A percentile compares a stretch with the other conserved stretches of the same genome.
These are phyloP conservation scores for Phortica magna DNA, from an alignment of 2,888 invertebrate species.

Conservation along the genomic window DNA sequence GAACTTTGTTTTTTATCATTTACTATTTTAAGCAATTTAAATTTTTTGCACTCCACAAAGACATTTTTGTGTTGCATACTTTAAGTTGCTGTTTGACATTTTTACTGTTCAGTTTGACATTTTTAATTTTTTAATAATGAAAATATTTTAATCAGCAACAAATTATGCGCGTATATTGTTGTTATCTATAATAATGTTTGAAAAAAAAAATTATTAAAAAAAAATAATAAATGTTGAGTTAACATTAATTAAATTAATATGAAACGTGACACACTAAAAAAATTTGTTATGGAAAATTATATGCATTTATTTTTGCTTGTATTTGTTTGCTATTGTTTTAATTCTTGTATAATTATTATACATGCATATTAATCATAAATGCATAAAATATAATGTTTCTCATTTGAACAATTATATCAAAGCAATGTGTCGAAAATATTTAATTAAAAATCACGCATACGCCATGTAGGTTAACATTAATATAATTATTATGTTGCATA, in stretches of 20 bases:
- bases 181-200: no score
- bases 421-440: no score
- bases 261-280: background rate
- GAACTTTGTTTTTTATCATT: background rate
- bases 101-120: background rate
- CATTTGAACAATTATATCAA: background rate
- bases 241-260: background rate
- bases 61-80: conserved; percentile 17
- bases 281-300: background rate
- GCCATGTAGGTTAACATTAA: background rate
- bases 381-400: background rate
- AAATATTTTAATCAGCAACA: no score
- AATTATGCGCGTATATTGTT: no score
- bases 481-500: background rate
- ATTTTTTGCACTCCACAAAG: background rate
- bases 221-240: no score
- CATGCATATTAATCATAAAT: background rate
- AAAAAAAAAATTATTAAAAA: no score
- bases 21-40: background rate
- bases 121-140: no score
- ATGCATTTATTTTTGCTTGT: background rate
- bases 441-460: no score
- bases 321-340: background rate
- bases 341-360: background rate
- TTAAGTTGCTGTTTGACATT: background rate